Evolutionary conservation across 2,113 vertebrate species (phyloP).

Genomic region (Lepus americanus): DNA sequence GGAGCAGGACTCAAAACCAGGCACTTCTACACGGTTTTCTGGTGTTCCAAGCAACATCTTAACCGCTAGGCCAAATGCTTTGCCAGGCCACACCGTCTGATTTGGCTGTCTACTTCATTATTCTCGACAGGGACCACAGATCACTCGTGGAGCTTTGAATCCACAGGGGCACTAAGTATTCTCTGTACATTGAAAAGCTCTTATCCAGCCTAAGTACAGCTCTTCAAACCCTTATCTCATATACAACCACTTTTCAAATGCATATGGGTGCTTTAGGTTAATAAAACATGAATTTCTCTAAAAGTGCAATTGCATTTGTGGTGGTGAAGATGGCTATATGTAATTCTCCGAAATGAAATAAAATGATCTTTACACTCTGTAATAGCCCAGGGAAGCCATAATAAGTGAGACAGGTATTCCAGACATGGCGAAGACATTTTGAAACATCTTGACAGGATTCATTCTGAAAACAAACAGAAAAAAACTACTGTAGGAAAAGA

Average conservation of each 20-base stretch:
- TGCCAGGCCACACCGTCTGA: background rate
- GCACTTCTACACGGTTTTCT: no score
- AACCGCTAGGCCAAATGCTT: no score
- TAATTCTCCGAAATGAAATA: conserved; percentile 26
- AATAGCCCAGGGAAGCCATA: background rate
- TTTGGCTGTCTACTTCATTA: background rate
- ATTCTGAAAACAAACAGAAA: background rate
- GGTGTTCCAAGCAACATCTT: no score
- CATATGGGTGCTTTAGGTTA: background rate
- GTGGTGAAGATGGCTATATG: background rate
- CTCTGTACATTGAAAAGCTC: background rate
- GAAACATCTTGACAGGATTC: conserved; percentile 12
- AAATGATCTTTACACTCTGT: background rate
- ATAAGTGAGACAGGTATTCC: background rate
- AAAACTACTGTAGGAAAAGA: conserved; percentile 14
- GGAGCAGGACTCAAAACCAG: no score
- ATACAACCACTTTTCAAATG: conserved; percentile 32
- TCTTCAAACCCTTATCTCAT: background rate
- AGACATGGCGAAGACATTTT: conserved; percentile 11
- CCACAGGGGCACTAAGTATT: background rate
- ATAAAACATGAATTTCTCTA: conserved; percentile 55
- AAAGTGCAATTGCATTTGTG: conserved; percentile 4
- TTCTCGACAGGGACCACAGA: background rate
- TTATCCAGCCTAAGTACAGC: background rate
- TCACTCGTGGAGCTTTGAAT: background rate